Base-by-base conservation (phyloP, 1,140 invertebrate genomes). In the Drosophila ohnishii region DNA sequence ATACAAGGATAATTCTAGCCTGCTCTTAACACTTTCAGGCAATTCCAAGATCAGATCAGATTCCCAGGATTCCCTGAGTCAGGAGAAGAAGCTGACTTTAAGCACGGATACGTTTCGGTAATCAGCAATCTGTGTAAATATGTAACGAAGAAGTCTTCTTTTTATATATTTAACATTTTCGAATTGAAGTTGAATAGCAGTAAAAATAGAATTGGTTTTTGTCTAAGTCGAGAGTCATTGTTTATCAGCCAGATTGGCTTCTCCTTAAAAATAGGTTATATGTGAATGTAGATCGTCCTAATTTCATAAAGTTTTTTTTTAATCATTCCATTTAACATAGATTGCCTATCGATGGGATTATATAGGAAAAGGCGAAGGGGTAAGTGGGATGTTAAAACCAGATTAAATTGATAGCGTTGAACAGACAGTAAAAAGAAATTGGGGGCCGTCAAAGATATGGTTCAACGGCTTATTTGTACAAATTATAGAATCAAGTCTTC, bases 1-100 rank as follows among this genome's bases (percentile, higher is more conserved):
- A 84, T 85, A 78, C 64, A 45, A 70, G 67, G 8, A 35, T 40
- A 35, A 70, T 40, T 25, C 10, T 32, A 56, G 42, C 19, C 19
- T 57, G 19, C 50, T 19, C 22, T 39, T 69, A 44, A 19, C 42
- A 28, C 44, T 44, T 10, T 28, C 39, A 58, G 37, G 39, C 60
- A 58, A 34, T 53, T 30, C 28, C 61, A 48, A 22, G 56, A 35
- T 30, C 16, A 30, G 32, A 50, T 53, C 5, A n/a, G 37, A 25
- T 28, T 28, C 25, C 25, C 25, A 28, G 25, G 25, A 16, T 22
- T 25, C 19, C 13, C 13, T 37, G 19, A 37, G 34, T 37, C 19
- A 25, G 8, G 25, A 25, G 8, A 22, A 19, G 16, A 9, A 22
- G 4, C 7, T n/a, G 13, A 6, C 16, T 55, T 53, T 16, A 22